Evolutionary conservation across 2,888 invertebrate genomes (phyloP).

Genomic region (Crepidodera aurea): DNA sequence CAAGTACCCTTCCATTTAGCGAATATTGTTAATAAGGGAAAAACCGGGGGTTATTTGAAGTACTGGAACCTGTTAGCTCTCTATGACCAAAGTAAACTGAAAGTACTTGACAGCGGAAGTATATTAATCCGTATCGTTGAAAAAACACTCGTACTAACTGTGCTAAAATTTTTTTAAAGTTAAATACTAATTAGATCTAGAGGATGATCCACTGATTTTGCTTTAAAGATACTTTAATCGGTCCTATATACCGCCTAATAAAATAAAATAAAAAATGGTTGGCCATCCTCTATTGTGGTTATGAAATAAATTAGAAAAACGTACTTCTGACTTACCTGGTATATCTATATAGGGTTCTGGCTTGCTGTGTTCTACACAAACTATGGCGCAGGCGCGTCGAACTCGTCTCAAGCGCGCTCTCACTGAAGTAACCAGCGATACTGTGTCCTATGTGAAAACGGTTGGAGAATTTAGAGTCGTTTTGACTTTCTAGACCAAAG

Average conservation of each 20-base stretch:
- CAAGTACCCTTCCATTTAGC: no score
- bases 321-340: constrained; percentile 7
- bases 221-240: no score
- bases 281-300: neutral
- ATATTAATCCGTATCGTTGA: no score
- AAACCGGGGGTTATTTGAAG: no score
- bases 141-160: no score
- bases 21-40: no score
- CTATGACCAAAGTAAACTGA: no score
- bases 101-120: no score
- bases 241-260: no score
- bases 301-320: neutral
- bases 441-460: constrained; percentile 89
- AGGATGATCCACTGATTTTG: no score
- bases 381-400: constrained; percentile 87
- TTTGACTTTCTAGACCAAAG: constrained; percentile 51
- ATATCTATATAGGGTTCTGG: constrained; percentile 68
- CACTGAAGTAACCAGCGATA: constrained; percentile 89
- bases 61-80: no score
- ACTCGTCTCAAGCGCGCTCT: constrained; percentile 87
- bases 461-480: constrained; percentile 64
- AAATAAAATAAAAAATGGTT: neutral
- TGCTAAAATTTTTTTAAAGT: no score
- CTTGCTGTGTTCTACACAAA: constrained; percentile 89
- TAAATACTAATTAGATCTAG: neutral